A percentile compares a stretch with the other conserved stretches of the same genome.
These are phyloP conservation scores for Trachymyrmex cornetzi DNA, from an alignment of 1,140 invertebrate species.

Conservation along the genomic window DNA sequence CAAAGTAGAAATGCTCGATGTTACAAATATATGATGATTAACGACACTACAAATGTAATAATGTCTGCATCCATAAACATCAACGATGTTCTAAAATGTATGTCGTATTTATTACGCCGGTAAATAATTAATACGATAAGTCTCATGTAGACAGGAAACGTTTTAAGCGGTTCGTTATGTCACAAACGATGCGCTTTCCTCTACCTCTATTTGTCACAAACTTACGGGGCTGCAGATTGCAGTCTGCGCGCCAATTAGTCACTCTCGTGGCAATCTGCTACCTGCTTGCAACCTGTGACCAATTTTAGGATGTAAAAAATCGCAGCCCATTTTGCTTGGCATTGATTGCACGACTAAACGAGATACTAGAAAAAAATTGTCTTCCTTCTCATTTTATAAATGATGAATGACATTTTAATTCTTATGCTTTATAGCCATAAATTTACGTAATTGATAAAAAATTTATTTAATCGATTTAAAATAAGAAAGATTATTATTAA, in stretches of 20 bases:
- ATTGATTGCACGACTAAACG: slow-evolving; percentile 27
- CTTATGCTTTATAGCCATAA: neutral
- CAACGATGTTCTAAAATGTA: slow-evolving; percentile 23
- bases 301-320: slow-evolving; percentile 54
- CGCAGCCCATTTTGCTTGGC: slow-evolving; percentile 16
- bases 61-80: slow-evolving; percentile 49
- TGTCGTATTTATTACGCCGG: slow-evolving; percentile 41
- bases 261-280: slow-evolving; percentile 50
- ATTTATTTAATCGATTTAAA: neutral
- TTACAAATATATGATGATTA: slow-evolving; percentile 26
- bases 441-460: neutral
- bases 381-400: neutral
- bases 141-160: slow-evolving; percentile 40
- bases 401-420: slow-evolving; percentile 9
- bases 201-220: slow-evolving; percentile 64
- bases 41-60: slow-evolving; percentile 28
- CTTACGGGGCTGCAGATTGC: slow-evolving; percentile 57
- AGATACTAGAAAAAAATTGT: neutral
- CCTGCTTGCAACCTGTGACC: slow-evolving; percentile 54
- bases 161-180: slow-evolving; percentile 61
- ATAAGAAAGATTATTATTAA: neutral
- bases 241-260: slow-evolving; percentile 63
- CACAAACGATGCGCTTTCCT: slow-evolving; percentile 51
- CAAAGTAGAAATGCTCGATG: neutral
- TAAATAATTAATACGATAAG: slow-evolving; percentile 58